Conservation (phyloP, 2,888 invertebrate species). For the Caenorhabditis sp. region DNA sequence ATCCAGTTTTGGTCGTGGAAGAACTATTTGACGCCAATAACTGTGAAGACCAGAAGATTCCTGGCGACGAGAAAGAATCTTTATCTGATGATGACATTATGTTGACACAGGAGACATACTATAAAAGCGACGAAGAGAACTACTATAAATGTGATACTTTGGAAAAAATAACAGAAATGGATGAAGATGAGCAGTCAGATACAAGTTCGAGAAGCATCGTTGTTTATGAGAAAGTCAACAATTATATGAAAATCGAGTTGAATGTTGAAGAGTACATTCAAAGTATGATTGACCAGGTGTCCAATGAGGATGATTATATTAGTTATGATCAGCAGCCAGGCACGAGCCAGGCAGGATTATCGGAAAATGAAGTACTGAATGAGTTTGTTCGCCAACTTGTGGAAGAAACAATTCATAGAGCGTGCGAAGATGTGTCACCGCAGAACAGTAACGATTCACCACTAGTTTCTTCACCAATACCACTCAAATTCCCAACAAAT, state of each 20-base stretch:
- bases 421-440: too few species aligned
- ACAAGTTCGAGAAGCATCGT: slow-evolving; percentile 18
- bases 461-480: too few species aligned
- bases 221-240: slow-evolving; percentile 1
- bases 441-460: too few species aligned
- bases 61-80: neutral
- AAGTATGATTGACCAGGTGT: slow-evolving; percentile 25
- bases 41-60: slow-evolving; percentile 1
- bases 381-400: neutral
- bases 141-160: slow-evolving; percentile 15
- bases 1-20: slow-evolving; percentile 20
- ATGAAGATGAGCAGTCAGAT: slow-evolving; percentile 14
- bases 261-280: slow-evolving; percentile 31
- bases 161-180: slow-evolving; percentile 18
- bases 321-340: neutral
- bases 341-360: neutral
- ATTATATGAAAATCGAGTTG: slow-evolving; percentile 22
- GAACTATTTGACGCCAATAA: slow-evolving; percentile 11
- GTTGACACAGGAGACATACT: neutral
- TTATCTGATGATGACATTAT: neutral
- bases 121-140: slow-evolving; percentile 1
- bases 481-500: too few species aligned
- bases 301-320: neutral
- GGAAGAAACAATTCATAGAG: neutral
- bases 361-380: neutral